Conservation (phyloP, 2,797 vertebrate species). For the Acropternis orthonyx region DNA sequence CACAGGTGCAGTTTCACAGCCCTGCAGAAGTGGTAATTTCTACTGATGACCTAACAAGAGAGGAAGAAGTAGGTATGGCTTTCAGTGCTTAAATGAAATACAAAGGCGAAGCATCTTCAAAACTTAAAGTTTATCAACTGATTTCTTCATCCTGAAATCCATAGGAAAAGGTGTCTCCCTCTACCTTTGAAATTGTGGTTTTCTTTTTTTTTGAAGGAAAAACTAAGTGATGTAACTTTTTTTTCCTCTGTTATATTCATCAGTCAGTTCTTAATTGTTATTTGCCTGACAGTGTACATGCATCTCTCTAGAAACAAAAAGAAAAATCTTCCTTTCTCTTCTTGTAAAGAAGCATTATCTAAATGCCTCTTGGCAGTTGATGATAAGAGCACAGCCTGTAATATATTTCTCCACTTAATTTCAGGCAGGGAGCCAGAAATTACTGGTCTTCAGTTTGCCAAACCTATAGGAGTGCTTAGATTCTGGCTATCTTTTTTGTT, state of each 20-base stretch:
- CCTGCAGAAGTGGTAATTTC: background rate
- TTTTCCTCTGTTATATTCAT: background rate
- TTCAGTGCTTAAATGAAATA: background rate
- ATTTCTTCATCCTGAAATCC: background rate
- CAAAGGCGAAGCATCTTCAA: background rate
- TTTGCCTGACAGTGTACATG: background rate
- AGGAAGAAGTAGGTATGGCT: background rate
- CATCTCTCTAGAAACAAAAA: background rate
- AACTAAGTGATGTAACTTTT: background rate
- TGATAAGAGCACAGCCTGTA: conserved; percentile 52
- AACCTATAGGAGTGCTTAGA: background rate
- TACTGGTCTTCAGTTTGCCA: conserved; percentile 11
- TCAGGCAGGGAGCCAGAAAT: conserved; percentile 56
- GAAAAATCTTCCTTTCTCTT: background rate
- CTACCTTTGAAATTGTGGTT: background rate
- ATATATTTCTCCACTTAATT: conserved; percentile 58
- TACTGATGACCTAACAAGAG: background rate
- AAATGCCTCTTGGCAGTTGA: conserved; percentile 58
- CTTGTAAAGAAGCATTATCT: conserved; percentile 36
- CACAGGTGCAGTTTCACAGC: background rate
- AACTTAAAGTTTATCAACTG: background rate
- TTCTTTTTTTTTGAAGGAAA: background rate
- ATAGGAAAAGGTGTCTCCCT: accelerated
- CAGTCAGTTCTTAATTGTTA: background rate
- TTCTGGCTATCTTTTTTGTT: background rate